Conservation (phyloP, 1,140 invertebrate species). For the Augochlora pura region DNA sequence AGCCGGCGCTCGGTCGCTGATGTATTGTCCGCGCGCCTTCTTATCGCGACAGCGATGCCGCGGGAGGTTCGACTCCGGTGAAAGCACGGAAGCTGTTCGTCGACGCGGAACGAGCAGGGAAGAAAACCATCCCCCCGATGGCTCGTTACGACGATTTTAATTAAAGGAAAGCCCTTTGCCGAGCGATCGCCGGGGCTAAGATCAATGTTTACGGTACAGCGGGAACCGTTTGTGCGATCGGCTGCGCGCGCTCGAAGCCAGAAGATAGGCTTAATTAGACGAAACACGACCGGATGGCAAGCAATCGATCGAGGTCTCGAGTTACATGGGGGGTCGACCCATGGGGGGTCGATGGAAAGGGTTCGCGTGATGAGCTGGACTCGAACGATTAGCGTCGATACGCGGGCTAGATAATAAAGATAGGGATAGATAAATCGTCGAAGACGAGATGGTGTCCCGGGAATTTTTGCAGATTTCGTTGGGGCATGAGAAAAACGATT, state of each 20-base stretch:
- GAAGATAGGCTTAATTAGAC: conserved; percentile 43
- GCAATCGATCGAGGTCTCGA: conserved; percentile 32
- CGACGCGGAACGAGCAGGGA: not conserved
- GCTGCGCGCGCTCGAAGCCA: conserved; percentile 6
- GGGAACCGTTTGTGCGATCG: not conserved
- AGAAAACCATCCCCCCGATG: no score
- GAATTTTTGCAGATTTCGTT: no score
- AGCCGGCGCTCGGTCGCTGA: not conserved
- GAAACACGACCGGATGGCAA: conserved; percentile 26
- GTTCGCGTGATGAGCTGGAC: not conserved
- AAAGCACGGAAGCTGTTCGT: no score
- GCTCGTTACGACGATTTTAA: no score
- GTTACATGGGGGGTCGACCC: no score
- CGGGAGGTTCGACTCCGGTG: no score
- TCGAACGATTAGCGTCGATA: no score
- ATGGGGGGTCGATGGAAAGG: not conserved
- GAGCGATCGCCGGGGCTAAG: not conserved
- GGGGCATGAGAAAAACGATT: no score
- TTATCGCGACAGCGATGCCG: not conserved
- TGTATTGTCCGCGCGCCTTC: not conserved
- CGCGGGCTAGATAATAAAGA: no score
- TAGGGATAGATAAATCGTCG: no score
- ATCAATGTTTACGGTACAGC: not conserved
- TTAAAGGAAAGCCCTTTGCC: not conserved
- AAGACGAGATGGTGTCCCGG: no score